These are phyloP conservation scores for Holothuria leucospilota DNA, from an alignment of 53 echinoderm and acorn worm genomes.

Conservation along the genomic window DNA sequence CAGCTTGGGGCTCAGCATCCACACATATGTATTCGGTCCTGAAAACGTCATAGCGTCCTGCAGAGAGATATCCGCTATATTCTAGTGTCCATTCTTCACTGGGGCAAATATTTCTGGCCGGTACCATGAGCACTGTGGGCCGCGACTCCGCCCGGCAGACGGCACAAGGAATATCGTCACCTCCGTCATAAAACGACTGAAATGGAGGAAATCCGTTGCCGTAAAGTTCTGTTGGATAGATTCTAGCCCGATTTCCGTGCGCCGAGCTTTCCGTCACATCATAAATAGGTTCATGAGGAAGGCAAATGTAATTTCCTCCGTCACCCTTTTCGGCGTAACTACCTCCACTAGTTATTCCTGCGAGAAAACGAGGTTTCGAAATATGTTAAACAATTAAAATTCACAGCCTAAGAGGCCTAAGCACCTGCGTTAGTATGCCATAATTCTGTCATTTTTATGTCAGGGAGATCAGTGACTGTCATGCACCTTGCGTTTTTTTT, in stretches of 20 bases:
- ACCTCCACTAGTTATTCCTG: too few relatives aligned
- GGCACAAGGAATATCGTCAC: constrained; percentile 16
- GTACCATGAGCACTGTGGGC: constrained; percentile 31
- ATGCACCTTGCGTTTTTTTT: too few relatives aligned
- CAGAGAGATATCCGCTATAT: constrained; percentile 40
- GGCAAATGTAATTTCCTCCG: neutral
- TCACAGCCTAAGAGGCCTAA: too few relatives aligned
- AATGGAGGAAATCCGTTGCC: neutral
- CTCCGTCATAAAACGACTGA: neutral
- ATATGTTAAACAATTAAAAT: too few relatives aligned
- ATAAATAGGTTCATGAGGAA: constrained; percentile 21
- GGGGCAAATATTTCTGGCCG: constrained; percentile 43
- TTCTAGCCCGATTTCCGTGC: neutral
- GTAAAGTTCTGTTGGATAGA: neutral
- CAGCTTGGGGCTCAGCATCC: constrained; percentile 24
- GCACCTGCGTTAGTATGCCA: too few relatives aligned
- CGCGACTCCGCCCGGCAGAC: constrained; percentile 12
- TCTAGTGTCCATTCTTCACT: constrained; percentile 31
- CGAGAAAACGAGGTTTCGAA: too few relatives aligned
- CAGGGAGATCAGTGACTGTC: too few relatives aligned
- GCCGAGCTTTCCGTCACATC: neutral
- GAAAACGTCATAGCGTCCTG: constrained; percentile 7
- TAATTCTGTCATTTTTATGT: too few relatives aligned
- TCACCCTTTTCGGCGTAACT: too few relatives aligned
- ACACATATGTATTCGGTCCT: constrained; percentile 43